phyloP scores from a whole-genome alignment of 2,888 invertebrate genomes.

The Eledone cirrhosa region DNA sequence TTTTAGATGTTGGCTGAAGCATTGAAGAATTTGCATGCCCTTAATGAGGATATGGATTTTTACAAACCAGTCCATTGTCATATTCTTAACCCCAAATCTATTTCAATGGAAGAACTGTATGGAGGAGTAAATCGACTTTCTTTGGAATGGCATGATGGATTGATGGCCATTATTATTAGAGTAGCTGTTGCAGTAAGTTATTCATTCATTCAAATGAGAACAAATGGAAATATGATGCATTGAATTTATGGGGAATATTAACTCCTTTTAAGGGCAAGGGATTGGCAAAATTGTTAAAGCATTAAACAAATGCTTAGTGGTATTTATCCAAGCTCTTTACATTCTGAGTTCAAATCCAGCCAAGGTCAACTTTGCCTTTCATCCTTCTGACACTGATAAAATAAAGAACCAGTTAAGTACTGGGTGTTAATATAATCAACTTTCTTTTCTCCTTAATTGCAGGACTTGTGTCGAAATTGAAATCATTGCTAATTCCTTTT shows the following conservation, averaged over 20 bases:
- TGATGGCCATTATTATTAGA: conserved; percentile 76
- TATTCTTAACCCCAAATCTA: conserved; percentile 85
- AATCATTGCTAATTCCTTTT: no score
- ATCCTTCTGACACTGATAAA: no score
- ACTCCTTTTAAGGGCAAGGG: no score
- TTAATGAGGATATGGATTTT: conserved; percentile 70
- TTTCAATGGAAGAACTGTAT: conserved; percentile 84
- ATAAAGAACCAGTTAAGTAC: no score
- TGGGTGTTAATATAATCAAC: no score
- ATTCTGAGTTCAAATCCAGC: no score
- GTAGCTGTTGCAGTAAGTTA: conserved; percentile 70
- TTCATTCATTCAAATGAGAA: background rate
- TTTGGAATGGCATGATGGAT: conserved; percentile 87
- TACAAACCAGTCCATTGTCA: conserved; percentile 79
- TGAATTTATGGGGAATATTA: background rate
- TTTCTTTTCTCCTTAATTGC: no score
- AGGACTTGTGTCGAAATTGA: background rate
- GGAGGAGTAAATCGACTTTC: conserved; percentile 83
- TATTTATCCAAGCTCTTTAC: no score
- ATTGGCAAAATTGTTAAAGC: no score
- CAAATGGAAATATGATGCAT: background rate
- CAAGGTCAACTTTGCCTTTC: no score
- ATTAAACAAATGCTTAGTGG: no score
- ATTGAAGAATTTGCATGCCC: conserved; percentile 73
- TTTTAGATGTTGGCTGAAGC: conserved; percentile 76